These are phyloP conservation scores for Erythrocercus mccallii DNA, from an alignment of 2,113 vertebrate species.

Conservation along the genomic window DNA sequence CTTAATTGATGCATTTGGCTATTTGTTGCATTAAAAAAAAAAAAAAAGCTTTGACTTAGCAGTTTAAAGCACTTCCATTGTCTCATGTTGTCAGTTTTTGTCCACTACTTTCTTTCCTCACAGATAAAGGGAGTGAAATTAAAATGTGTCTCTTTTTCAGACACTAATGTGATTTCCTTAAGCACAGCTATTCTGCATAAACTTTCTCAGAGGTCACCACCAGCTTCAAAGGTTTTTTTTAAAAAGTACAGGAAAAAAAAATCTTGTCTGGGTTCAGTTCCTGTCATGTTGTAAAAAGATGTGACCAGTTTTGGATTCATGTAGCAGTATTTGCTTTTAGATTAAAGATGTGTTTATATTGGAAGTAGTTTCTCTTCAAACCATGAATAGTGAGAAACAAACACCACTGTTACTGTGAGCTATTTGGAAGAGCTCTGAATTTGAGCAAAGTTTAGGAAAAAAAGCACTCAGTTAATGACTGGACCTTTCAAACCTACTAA, in stretches of 20 bases:
- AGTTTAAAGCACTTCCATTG: background rate
- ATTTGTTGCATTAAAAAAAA: constrained; percentile 1
- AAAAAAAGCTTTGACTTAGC: background rate
- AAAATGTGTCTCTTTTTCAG: background rate
- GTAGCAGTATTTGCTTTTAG: constrained; percentile 8
- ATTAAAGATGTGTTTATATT: constrained; percentile 32
- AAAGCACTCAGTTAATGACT: background rate
- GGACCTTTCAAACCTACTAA: background rate
- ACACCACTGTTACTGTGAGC: background rate
- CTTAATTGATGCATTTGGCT: constrained; percentile 25
- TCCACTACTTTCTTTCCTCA: background rate
- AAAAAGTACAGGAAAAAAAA: background rate
- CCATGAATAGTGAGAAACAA: background rate
- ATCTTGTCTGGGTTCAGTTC: constrained; percentile 37
- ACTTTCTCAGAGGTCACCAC: constrained; percentile 5
- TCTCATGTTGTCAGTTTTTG: background rate
- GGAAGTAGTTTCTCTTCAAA: background rate
- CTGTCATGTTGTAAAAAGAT: constrained; percentile 59
- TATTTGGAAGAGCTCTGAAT: background rate
- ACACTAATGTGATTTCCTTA: background rate
- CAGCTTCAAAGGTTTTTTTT: constrained; percentile 37
- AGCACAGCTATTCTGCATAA: background rate
- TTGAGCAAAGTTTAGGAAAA: background rate
- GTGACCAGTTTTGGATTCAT: background rate
- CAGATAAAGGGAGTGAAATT: background rate